These are phyloP conservation scores for Theodoxus fluviatilis DNA, from an alignment of 2,888 invertebrate species.

Conservation along the genomic window DNA sequence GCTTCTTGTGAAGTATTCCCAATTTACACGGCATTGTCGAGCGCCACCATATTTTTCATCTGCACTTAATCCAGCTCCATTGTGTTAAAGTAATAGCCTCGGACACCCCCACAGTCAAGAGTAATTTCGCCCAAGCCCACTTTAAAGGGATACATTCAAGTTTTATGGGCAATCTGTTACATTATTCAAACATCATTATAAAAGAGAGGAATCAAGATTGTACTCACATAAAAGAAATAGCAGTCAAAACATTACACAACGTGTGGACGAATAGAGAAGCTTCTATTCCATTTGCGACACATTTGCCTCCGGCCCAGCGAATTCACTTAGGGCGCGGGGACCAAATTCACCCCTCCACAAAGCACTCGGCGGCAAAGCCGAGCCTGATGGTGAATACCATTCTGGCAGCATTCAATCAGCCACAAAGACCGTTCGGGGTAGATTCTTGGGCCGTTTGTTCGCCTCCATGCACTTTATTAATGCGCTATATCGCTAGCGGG, in stretches of 20 bases:
- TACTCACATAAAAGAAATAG: conserved; percentile 28
- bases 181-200: conserved; percentile 29
- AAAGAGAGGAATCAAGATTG: conserved; percentile 26
- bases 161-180: conserved; percentile 27
- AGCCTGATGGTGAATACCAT: conserved; percentile 16
- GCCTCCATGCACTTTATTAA: conserved; percentile 26
- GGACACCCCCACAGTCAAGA: conserved; percentile 21
- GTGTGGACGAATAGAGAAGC: conserved; percentile 26
- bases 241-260: conserved; percentile 30
- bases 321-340: conserved; percentile 25
- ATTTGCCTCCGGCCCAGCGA: conserved; percentile 25
- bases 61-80: conserved; percentile 26
- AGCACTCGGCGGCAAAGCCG: conserved; percentile 16
- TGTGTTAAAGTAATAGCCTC: conserved; percentile 25
- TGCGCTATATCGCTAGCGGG: conserved; percentile 23
- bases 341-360: too few relatives aligned
- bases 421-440: conserved; percentile 28
- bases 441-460: conserved; percentile 30
- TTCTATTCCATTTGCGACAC: conserved; percentile 31
- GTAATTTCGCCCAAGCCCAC: conserved; percentile 22
- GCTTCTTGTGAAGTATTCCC: conserved; percentile 24
- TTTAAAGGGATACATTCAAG: conserved; percentile 27
- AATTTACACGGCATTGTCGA: conserved; percentile 22
- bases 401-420: conserved; percentile 20
- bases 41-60: conserved; percentile 23